Evolutionary conservation across 2,113 vertebrate species (phyloP).

Genomic region (Perca fluviatilis): DNA sequence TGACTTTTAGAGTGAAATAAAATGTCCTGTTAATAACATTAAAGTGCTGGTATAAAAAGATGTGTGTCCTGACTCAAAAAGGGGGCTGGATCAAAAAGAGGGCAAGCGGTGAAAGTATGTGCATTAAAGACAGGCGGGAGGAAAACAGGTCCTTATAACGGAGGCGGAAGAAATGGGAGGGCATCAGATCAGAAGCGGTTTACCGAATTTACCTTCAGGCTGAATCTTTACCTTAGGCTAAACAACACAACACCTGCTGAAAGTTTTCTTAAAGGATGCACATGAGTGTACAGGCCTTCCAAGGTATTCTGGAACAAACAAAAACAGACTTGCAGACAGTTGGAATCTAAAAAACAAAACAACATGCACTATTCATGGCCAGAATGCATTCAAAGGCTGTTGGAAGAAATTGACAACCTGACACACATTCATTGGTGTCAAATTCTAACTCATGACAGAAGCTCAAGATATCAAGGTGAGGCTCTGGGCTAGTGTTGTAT

Average conservation of each 20-base stretch:
- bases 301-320: constrained; percentile 79
- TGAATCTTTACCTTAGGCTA: constrained; percentile 77
- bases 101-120: constrained; percentile 49
- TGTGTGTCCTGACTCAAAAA: constrained; percentile 51
- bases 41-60: constrained; percentile 61
- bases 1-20: constrained; percentile 78
- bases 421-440: constrained; percentile 86
- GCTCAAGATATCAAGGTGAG: constrained; percentile 86
- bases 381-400: constrained; percentile 78
- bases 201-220: constrained; percentile 68
- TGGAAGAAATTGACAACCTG: constrained; percentile 83
- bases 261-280: constrained; percentile 80
- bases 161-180: constrained; percentile 47
- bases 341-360: constrained; percentile 81
- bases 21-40: constrained; percentile 76
- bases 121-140: constrained; percentile 53
- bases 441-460: constrained; percentile 85
- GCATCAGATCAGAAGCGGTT: constrained; percentile 62
- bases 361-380: constrained; percentile 87
- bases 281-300: constrained; percentile 70
- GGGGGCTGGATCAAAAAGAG: constrained; percentile 55
- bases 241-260: constrained; percentile 78
- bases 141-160: constrained; percentile 34
- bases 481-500: constrained; percentile 73
- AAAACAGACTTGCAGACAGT: constrained; percentile 78